A percentile compares a stretch with the other conserved stretches of the same genome.
These are phyloP conservation scores for Podocnemis expansa DNA, from an alignment of 2,113 vertebrate genomes.

Conservation along the genomic window DNA sequence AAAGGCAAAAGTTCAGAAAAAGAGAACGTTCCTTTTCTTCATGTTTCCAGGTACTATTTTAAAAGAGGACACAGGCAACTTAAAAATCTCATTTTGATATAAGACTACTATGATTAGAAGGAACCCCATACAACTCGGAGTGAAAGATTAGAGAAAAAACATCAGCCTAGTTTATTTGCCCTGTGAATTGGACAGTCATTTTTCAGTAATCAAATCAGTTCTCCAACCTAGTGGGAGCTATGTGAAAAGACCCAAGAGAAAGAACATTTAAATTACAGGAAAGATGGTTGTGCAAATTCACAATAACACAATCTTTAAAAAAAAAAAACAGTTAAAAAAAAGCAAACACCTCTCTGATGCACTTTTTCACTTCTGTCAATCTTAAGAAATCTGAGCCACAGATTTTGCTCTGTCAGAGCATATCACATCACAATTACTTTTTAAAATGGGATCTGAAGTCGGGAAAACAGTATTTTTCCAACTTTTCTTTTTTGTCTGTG, in stretches of 20 bases:
- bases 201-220: not conserved
- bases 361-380: not conserved
- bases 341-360: not conserved
- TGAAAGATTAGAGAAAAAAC: not conserved
- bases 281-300: not conserved
- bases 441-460: not conserved
- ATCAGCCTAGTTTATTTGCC: fast-evolving
- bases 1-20: not conserved
- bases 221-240: not conserved
- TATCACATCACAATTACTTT: not conserved
- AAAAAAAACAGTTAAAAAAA: not conserved
- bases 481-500: not conserved
- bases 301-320: not conserved
- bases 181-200: not conserved
- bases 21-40: not conserved
- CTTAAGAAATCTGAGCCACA: not conserved
- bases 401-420: not conserved
- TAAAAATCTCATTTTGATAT: not conserved
- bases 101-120: not conserved
- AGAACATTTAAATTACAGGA: not conserved
- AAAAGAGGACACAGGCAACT: not conserved
- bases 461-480: not conserved
- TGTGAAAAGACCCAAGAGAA: not conserved
- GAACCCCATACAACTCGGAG: conserved; percentile 1
- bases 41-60: not conserved